Conservation (phyloP, 2,888 invertebrate genomes). For the Caenorhabditis japonica region DNA sequence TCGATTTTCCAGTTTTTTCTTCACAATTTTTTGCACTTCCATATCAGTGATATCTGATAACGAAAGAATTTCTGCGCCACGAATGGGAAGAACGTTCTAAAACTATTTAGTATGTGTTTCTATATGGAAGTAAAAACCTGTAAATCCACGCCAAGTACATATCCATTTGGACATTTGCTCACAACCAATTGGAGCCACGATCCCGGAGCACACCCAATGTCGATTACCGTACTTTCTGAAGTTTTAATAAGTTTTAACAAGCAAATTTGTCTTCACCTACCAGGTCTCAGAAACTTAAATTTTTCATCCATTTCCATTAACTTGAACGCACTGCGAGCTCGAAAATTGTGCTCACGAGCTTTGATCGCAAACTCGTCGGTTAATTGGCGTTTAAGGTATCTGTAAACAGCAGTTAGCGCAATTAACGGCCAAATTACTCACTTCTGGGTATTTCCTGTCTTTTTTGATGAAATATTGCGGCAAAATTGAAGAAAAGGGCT, state of each 20-base stretch:
- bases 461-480: slow-evolving; percentile 18
- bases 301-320: slow-evolving; percentile 75
- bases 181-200: slow-evolving; percentile 76
- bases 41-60: slow-evolving; percentile 67
- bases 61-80: slow-evolving; percentile 68
- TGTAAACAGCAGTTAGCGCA: no score
- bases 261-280: slow-evolving; percentile 49
- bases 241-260: no score
- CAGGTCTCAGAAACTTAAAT: slow-evolving; percentile 62
- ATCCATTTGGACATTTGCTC: slow-evolving; percentile 59
- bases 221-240: slow-evolving; percentile 61
- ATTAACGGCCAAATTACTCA: no score
- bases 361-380: slow-evolving; percentile 66
- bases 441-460: slow-evolving; percentile 29
- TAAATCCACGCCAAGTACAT: slow-evolving; percentile 71
- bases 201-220: slow-evolving; percentile 75
- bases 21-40: slow-evolving; percentile 60
- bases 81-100: slow-evolving; percentile 68
- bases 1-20: slow-evolving; percentile 56
- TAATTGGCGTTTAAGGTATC: slow-evolving; percentile 70
- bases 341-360: slow-evolving; percentile 70
- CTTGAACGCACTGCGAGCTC: slow-evolving; percentile 77
- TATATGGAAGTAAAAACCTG: slow-evolving; percentile 51
- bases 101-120: no score
- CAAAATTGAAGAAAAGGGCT: no score